Conservation (phyloP, 2,888 invertebrate species). For the Hyposoter dolosus region DNA sequence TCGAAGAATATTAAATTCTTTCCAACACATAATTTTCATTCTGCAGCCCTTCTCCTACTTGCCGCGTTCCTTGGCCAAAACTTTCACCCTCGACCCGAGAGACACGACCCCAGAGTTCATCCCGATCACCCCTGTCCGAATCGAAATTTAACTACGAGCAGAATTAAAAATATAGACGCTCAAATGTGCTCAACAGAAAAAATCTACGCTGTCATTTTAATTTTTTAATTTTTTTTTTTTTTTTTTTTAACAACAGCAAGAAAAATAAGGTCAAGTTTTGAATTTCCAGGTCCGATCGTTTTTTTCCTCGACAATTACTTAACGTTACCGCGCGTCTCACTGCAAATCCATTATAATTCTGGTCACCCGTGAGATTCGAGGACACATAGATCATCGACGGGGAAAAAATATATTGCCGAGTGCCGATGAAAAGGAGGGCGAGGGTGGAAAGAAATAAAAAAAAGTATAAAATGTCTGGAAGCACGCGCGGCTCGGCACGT, state of each 20-base stretch:
- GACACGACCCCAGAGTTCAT: constrained; percentile 68
- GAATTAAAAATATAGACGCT: neutral
- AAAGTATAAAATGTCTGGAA: constrained; percentile 8
- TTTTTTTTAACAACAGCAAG: neutral
- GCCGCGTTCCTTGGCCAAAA: neutral
- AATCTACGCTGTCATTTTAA: neutral
- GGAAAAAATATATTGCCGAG: neutral
- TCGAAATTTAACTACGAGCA: neutral
- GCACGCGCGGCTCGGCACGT: constrained; percentile 33
- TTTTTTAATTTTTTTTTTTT: too few relatives aligned
- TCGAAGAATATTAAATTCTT: constrained; percentile 40
- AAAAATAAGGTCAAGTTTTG: neutral
- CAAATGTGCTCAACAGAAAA: neutral
- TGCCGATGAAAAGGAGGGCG: neutral
- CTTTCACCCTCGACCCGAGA: constrained; percentile 2
- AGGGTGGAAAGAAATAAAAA: neutral
- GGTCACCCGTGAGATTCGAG: neutral
- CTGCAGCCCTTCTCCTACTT: constrained; percentile 7
- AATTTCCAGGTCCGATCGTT: neutral
- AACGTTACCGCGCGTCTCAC: neutral
- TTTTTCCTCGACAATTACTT: neutral
- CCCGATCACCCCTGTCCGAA: constrained; percentile 52
- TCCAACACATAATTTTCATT: constrained; percentile 27
- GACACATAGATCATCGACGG: neutral
- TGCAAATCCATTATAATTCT: neutral